A percentile compares a stretch with the other conserved stretches of the same genome.
These are phyloP conservation scores for Charina bottae DNA, from an alignment of 2,113 vertebrate species.

Conservation along the genomic window DNA sequence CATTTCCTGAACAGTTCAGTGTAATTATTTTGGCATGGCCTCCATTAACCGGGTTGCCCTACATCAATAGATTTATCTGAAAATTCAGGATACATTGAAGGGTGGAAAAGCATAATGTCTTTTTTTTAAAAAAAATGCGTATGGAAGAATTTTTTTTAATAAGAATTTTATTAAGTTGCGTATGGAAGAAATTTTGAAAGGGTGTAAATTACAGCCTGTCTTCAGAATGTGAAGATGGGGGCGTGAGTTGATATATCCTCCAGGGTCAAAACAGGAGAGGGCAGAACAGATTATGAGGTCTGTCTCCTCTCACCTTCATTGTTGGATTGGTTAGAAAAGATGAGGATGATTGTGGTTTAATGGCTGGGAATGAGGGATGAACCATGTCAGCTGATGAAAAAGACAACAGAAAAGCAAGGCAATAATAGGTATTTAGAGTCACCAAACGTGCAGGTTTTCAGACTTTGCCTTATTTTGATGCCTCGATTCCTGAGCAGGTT, in stretches of 20 bases:
- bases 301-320: background rate
- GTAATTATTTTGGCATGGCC: background rate
- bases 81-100: background rate
- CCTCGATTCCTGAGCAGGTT: background rate
- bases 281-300: too few relatives aligned
- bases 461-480: background rate
- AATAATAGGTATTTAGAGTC: background rate
- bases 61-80: background rate
- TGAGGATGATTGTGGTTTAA: too few relatives aligned
- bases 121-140: background rate
- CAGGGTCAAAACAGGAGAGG: background rate
- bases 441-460: background rate
- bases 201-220: background rate
- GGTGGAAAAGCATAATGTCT: too few relatives aligned
- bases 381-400: background rate
- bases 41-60: background rate
- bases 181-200: background rate
- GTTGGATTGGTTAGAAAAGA: too few relatives aligned
- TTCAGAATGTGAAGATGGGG: background rate
- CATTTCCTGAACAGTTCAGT: background rate
- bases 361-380: background rate
- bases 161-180: too few relatives aligned
- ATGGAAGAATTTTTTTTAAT: background rate
- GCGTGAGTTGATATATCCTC: background rate
- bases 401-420: background rate